Evolutionary conservation across 2,113 vertebrate species (phyloP), one percentile per base, ranked within the genome.

Genomic region (Struthio camelus): DNA sequence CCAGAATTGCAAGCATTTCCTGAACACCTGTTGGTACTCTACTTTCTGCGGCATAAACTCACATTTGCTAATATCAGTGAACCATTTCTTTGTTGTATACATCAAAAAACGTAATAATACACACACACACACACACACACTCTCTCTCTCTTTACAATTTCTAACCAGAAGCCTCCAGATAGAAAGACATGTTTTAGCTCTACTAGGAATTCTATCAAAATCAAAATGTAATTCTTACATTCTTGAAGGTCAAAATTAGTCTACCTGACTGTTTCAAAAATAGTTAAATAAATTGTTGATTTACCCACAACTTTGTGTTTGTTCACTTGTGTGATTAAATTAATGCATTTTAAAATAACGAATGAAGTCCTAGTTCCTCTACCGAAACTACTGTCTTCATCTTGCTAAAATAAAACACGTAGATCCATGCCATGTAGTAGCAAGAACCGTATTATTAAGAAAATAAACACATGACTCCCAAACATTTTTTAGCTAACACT

Each of bases 401-500:
- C 13, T 87, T 92, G 40, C 66, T 44, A 32, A 90, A 67, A 30
- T 64, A 59, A 91, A 95, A 58, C 34, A 23, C 10, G 3, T 4
- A 25, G 15, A 6, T 80, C 64, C 70, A 9, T 73, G 71, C 13
- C 23, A 14, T 38, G 46, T 12, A 6, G 22, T 66, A 58, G 80
- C 61, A 93, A 85, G n/a, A 30, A 4, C 40, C 4, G 1, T 44
- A 42, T 5, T 77, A 23, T 40, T 94, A 90, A 66, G 11, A 76
- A 77, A 89, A 89, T 51, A 14, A 64, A 92, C 94, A 82, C 64
- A n/a, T 30, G 42, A 54, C 73, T 91, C 51, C 50, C 53, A 89
- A 89, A 80, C 17, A 61, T 82, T 61, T 92, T 93, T 50, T 80
- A 91, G 27, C 38, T 95, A 93, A 91, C 30, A 38, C 64, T 91